These are phyloP conservation scores for Tanytarsus gracilentus DNA, from an alignment of 2,888 invertebrate species.

Conservation along the genomic window DNA sequence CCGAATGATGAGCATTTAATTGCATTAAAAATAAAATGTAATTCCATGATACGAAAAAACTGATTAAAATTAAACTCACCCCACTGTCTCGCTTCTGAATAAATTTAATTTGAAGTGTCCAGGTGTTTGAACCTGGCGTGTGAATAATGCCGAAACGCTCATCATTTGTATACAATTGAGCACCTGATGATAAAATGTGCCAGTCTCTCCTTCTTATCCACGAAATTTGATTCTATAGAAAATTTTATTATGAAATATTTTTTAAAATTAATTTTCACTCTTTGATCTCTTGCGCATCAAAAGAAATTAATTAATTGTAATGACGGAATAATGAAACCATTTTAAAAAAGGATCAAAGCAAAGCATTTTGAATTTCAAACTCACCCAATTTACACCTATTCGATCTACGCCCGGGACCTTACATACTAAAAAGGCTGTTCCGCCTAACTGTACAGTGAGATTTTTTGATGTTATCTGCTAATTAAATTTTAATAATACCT, in stretches of 20 bases:
- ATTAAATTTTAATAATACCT: constrained; percentile 21
- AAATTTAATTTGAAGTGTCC: constrained; percentile 80
- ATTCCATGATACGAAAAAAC: neutral
- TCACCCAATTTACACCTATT: constrained; percentile 47
- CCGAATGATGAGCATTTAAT: too few species aligned
- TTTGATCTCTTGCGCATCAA: too few species aligned
- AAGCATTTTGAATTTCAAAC: constrained; percentile 33
- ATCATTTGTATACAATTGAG: constrained; percentile 75
- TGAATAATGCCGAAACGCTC: constrained; percentile 64
- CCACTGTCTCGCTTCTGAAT: constrained; percentile 79
- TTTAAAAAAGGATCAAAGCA: neutral
- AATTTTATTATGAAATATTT: too few species aligned
- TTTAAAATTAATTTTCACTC: too few species aligned
- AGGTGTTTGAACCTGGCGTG: constrained; percentile 71
- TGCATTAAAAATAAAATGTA: too few species aligned
- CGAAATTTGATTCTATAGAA: constrained; percentile 55
- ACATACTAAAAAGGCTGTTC: constrained; percentile 44
- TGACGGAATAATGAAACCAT: too few species aligned
- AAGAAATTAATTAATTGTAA: too few species aligned
- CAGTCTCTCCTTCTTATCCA: constrained; percentile 78
- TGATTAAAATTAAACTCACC: constrained; percentile 45
- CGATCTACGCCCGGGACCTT: constrained; percentile 45
- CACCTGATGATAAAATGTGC: constrained; percentile 76
- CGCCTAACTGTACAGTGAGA: constrained; percentile 45
- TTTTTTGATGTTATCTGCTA: constrained; percentile 45